These are phyloP conservation scores for Pollimyrus isidori DNA, from an alignment of 2,113 vertebrate species.

Conservation along the genomic window DNA sequence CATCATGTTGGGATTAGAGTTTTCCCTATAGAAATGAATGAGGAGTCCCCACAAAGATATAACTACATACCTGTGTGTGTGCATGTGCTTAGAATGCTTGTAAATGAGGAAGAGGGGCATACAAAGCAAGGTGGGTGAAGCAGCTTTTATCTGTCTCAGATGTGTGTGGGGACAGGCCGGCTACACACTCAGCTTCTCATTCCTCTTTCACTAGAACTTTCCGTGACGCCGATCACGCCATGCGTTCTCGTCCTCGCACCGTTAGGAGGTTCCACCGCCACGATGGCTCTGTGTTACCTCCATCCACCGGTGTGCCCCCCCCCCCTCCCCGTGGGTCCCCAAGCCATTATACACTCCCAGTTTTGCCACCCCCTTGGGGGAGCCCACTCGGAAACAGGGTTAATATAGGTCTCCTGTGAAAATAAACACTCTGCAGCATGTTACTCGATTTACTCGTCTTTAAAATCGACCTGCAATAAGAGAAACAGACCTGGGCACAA, in stretches of 20 bases:
- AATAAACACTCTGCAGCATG: constrained; percentile 78
- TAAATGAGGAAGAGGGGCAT: background rate
- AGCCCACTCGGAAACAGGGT: constrained; percentile 63
- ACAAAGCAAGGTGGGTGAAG: background rate
- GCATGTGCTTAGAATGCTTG: background rate
- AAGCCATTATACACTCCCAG: constrained; percentile 62
- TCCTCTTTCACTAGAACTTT: background rate
- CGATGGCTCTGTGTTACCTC: background rate
- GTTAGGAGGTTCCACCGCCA: background rate
- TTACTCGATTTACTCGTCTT: constrained; percentile 70
- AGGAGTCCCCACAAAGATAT: too few species aligned
- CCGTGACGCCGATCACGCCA: background rate
- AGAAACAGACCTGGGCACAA: constrained; percentile 70
- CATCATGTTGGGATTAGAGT: too few species aligned
- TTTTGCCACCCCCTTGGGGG: constrained; percentile 53
- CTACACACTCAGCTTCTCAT: background rate
- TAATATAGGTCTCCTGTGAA: constrained; percentile 76
- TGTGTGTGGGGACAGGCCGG: background rate
- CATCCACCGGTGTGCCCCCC: background rate
- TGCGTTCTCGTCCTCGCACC: background rate
- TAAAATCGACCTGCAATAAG: constrained; percentile 78
- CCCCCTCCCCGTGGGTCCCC: constrained; percentile 38
- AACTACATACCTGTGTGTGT: background rate
- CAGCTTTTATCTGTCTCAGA: background rate
- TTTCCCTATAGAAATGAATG: too few species aligned